phyloP scores from a whole-genome alignment of 2,113 vertebrate species.

The Hydrolagus affinis region DNA sequence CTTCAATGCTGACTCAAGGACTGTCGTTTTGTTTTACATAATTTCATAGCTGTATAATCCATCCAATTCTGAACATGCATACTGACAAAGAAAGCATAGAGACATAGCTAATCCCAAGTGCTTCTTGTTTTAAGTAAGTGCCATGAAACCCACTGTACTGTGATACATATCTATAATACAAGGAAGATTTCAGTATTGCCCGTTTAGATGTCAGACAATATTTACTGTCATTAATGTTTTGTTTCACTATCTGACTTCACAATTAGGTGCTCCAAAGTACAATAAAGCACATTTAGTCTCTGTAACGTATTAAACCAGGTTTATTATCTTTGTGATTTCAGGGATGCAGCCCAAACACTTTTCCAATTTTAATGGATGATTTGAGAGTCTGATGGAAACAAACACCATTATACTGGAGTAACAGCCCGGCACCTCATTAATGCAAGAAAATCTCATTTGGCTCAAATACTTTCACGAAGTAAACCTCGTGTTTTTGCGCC shows the following conservation, averaged over 20 bases:
- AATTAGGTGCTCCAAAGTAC: background rate
- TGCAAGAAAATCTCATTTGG: background rate
- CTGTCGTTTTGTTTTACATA: background rate
- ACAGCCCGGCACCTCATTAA: background rate
- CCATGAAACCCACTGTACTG: background rate
- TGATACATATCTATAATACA: background rate
- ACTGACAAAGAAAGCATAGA: background rate
- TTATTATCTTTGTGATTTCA: too few relatives aligned
- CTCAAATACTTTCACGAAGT: background rate
- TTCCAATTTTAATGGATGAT: background rate
- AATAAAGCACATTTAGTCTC: background rate
- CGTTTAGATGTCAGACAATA: background rate
- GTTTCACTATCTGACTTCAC: too few relatives aligned
- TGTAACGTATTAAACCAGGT: background rate
- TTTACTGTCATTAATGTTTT: background rate
- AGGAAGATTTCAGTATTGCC: background rate
- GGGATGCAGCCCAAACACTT: background rate
- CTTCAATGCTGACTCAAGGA: background rate
- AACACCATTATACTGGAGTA: background rate
- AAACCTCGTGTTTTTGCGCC: too few relatives aligned
- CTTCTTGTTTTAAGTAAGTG: background rate
- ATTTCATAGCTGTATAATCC: background rate
- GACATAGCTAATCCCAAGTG: background rate
- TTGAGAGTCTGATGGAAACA: background rate
- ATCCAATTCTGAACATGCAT: slow-evolving; percentile 3